Evolutionary conservation across 2,113 vertebrate genomes (phyloP), one percentile per base, ranked within the genome.

Genomic region (Anhinga anhinga): DNA sequence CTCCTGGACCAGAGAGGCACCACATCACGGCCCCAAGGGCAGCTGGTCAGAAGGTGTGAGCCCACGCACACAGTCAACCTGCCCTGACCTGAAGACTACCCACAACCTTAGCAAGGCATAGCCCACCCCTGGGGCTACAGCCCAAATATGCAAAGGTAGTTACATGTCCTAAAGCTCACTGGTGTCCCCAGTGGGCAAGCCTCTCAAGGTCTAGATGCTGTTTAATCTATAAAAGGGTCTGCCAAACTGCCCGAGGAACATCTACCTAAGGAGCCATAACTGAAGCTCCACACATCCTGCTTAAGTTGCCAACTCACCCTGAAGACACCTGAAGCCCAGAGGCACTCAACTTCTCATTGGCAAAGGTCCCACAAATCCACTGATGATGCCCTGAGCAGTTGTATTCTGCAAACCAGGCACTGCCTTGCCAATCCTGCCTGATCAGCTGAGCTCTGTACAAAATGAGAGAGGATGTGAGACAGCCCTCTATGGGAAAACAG

Each of bases 391-490:
- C 20, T 22, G 36, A 58, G 38, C 20, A 50, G 50, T n/a, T 63
- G 22, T 13, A 40, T 12, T 25, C 47, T 58, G 42, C 72, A 70
- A 56, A 47, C 13, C 32, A 55, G 17, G 32, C n/a, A 15, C 25
- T 73, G 27, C 40, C 30, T 53, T 53, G 49, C 9, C 1, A 0
- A 25, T 63, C n/a, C 38, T 15, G 3, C 40, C 52, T 52, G 15
- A 15, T 42, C 0, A 0, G 7, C 56, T 85, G 36, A 8, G 8
- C 27, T 70, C 26, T 0, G 0, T 29, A 19, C 20, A 66, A 56
- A 92, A 56, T 36, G 25, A 66, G 23, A 80, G 10, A 1, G 23
- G 17, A 72, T 7, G 10, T 10, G 27, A 73, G n/a, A 10, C 38
- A 47, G 38, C 5, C 15, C 17, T 38, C 3, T 0, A 0, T 59